Conservation (phyloP, 2,113 vertebrate genomes). For the Triplophysa dalaica region DNA sequence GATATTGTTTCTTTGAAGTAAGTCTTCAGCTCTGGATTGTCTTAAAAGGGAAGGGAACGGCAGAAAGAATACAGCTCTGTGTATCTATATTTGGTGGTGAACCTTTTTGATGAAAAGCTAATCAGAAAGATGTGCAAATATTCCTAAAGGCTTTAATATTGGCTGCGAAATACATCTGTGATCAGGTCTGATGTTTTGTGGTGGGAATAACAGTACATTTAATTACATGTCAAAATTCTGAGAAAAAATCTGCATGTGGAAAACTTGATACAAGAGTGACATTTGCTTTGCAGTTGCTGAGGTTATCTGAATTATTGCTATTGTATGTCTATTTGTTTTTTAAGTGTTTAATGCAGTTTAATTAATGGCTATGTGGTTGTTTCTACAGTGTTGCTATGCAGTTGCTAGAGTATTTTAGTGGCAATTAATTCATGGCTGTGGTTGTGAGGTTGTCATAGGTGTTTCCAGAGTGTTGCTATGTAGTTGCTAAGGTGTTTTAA, state of each 20-base stretch:
- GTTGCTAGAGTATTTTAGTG: background rate
- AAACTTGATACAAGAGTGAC: too few relatives aligned
- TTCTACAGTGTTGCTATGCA: too few relatives aligned
- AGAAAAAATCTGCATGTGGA: too few relatives aligned
- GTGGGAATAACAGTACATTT: background rate
- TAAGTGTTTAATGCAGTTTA: too few relatives aligned
- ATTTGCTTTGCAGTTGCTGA: background rate
- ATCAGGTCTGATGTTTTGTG: too few relatives aligned
- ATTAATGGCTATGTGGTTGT: too few relatives aligned
- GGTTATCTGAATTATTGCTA: background rate
- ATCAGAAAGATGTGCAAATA: background rate
- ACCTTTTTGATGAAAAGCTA: background rate
- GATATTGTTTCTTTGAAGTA: conserved; percentile 43
- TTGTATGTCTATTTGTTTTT: too few relatives aligned
- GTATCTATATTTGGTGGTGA: conserved; percentile 24
- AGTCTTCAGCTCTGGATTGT: conserved; percentile 25
- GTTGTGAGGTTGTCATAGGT: too few relatives aligned
- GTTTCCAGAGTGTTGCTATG: too few relatives aligned
- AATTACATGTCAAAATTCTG: background rate
- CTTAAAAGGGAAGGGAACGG: conserved; percentile 48
- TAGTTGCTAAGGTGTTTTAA: too few relatives aligned
- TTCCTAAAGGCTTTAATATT: background rate
- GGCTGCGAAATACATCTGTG: too few relatives aligned
- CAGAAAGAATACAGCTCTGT: conserved; percentile 11
- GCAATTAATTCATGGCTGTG: too few relatives aligned